These are phyloP conservation scores for Urocitellus parryii DNA, from an alignment of 2,113 vertebrate species.

Conservation along the genomic window DNA sequence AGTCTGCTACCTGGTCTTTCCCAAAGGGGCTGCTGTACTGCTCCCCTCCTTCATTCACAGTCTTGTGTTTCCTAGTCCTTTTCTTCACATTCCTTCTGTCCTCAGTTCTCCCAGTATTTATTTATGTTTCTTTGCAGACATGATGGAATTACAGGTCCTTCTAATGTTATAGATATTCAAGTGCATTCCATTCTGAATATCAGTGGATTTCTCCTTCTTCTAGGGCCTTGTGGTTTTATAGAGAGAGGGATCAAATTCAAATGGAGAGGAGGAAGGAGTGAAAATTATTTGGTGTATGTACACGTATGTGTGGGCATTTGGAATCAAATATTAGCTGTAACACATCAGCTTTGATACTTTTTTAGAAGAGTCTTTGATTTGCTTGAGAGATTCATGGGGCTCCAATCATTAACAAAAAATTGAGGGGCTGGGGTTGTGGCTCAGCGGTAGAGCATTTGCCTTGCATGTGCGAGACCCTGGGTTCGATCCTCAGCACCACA, in stretches of 20 bases:
- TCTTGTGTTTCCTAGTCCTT: background rate
- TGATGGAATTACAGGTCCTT: background rate
- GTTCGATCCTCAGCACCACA: too few species aligned
- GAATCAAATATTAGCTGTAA: background rate
- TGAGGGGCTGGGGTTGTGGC: too few species aligned
- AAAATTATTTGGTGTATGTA: background rate
- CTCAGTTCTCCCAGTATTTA: background rate
- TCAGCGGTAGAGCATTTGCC: too few species aligned
- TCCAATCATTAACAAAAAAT: background rate
- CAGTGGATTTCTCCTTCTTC: background rate
- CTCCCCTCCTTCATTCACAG: background rate
- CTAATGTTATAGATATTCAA: background rate
- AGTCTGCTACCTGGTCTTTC: background rate
- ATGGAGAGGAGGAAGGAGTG: background rate
- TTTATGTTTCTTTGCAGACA: background rate
- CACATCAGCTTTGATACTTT: background rate
- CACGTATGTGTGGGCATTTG: background rate
- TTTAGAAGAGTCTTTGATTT: background rate
- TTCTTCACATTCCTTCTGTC: background rate
- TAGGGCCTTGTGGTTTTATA: background rate
- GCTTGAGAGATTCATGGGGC: background rate
- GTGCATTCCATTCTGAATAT: background rate
- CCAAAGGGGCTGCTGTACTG: background rate
- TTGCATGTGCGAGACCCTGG: too few species aligned
- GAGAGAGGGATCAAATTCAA: background rate